Evolutionary conservation across 2,797 vertebrate genomes (phyloP).

Genomic region (Pseudocheirus occidentalis): DNA sequence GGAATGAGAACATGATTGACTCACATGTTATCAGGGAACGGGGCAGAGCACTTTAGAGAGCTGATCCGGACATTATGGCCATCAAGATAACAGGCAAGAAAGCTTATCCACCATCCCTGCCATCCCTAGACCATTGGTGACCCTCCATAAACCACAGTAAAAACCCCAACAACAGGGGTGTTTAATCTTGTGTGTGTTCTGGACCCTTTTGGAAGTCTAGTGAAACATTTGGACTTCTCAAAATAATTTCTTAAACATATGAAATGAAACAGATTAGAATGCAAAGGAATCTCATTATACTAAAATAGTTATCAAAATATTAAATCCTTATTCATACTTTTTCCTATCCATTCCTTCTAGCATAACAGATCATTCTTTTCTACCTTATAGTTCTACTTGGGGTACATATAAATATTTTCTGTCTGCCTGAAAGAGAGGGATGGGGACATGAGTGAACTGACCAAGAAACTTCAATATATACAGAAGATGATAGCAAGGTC

Average conservation of each 20-base stretch:
- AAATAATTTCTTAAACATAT: neutral
- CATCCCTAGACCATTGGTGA: too few species aligned
- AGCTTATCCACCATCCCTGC: too few species aligned
- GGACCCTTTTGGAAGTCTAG: neutral
- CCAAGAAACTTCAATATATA: neutral
- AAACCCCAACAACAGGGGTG: too few species aligned
- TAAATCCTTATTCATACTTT: neutral
- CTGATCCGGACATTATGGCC: too few species aligned
- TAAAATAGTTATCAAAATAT: neutral
- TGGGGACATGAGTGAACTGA: neutral
- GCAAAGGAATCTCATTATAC: neutral
- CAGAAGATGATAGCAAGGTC: neutral
- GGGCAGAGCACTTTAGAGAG: too few species aligned
- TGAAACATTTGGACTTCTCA: neutral
- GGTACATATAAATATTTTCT: neutral
- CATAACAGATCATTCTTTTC: neutral
- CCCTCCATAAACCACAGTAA: too few species aligned
- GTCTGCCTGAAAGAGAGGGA: neutral
- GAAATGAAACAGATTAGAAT: neutral
- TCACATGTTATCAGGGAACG: too few species aligned
- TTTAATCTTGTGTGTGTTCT: neutral
- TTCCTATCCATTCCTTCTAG: neutral
- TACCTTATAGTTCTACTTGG: neutral
- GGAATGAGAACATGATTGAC: too few species aligned
- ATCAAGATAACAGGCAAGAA: too few species aligned